Conservation (phyloP, 2,888 invertebrate genomes). For the Leptarthrus brevirostris region DNA sequence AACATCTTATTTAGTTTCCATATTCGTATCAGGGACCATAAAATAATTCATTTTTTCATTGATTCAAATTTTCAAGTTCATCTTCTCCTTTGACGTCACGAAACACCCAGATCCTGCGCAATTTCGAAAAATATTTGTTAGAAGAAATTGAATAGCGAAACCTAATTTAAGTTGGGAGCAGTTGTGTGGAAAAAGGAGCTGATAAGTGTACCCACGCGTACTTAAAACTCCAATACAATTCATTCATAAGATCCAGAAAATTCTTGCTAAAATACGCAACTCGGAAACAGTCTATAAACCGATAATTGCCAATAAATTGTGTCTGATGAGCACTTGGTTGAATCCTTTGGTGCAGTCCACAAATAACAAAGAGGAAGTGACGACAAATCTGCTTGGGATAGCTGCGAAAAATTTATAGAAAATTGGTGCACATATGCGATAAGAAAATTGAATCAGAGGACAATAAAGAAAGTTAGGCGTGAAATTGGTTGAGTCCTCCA, state of each 20-base stretch:
- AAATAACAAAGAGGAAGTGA: neutral
- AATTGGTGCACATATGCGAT: conserved; percentile 45
- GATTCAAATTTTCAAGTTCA: neutral
- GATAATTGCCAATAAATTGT: conserved; percentile 40
- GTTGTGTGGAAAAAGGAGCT: conserved; percentile 18
- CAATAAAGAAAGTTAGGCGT: conserved; percentile 18
- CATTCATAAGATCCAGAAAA: neutral
- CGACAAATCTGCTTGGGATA: neutral
- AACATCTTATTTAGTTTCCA: too few relatives aligned
- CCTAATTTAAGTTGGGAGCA: neutral
- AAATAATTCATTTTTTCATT: neutral
- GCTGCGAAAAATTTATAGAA: neutral
- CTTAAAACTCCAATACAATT: neutral
- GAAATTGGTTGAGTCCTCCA: conserved; percentile 13
- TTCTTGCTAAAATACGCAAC: neutral
- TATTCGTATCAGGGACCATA: too few relatives aligned
- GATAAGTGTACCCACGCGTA: conserved; percentile 12
- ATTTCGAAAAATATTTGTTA: neutral
- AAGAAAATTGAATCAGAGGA: conserved; percentile 41
- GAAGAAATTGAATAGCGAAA: neutral
- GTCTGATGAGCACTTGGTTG: neutral
- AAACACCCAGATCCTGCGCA: neutral
- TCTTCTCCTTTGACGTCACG: neutral
- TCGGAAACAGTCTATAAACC: neutral
- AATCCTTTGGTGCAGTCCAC: neutral